Evolutionary conservation across 2,888 invertebrate genomes (phyloP), one percentile per base, ranked within the genome.

Genomic region (Cantharis nigra): DNA sequence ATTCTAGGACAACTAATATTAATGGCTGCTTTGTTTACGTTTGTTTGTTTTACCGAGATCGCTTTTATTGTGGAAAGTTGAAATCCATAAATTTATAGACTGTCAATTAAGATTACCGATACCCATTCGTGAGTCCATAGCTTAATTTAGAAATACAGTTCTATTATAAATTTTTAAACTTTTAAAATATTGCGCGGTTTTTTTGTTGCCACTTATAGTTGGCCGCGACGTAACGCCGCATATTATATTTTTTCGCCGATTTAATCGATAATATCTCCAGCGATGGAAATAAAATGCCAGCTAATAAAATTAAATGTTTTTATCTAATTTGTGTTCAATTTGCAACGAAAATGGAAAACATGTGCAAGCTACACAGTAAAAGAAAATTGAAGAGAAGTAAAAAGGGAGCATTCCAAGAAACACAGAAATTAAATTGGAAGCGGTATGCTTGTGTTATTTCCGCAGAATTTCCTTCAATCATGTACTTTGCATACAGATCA

Each of bases 401-500:
- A 63, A 71, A 63, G 63, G 26, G 49, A 65, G 69, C 72, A 77
- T 70, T 69, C 63, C 49, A 73, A 69, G 73, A 74, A 71, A 74
- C 67, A 65, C 73, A 72, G 69, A 76, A 78, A 78, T 78, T 78
- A 78, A 78, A 78, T 78, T 78, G 78, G 73, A 76, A 72, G 69
- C 79, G 73, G 76, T 72, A 70, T 74, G 78, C 75, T 79, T 74
- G 76, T 78, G 74, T 78, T 79, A 79, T 80, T 79, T 79, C 76
- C 78, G 67, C 72, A 70, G 77, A 81, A 81, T 81, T 81, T 81
- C 81, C 80, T 80, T 79, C 81, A 80, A 80, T 81, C 81, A 79
- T 80, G 80, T 79, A 79, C 79, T 80, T 81, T 81, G 79, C 81
- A 80, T 81, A 80, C 80, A 80, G 78, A 81, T 81, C 80, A 79